A percentile compares a stretch with the other conserved stretches of the same genome.
These are phyloP conservation scores for Cactoblastis cactorum DNA, from an alignment of 2,888 invertebrate species.

Conservation along the genomic window DNA sequence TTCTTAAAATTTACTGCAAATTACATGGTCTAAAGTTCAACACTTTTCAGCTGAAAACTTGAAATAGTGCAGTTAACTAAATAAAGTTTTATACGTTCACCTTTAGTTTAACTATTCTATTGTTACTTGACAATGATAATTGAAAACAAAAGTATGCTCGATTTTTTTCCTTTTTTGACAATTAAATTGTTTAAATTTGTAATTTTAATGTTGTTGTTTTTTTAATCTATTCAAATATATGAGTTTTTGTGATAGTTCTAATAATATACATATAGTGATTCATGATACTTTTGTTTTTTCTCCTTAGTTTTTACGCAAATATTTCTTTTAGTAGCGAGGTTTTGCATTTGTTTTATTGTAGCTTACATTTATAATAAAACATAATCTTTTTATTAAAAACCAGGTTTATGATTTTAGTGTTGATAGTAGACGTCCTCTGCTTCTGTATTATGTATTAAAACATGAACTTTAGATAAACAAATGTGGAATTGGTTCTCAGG, in stretches of 20 bases:
- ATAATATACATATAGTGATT: too few species aligned
- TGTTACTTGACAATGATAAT: not conserved
- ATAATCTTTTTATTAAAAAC: too few species aligned
- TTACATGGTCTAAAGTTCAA: not conserved
- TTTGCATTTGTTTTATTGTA: too few species aligned
- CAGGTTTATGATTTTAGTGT: too few species aligned
- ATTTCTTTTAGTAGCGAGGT: too few species aligned
- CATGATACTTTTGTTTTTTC: too few species aligned
- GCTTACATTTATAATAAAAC: too few species aligned
- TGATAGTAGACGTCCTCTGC: too few species aligned
- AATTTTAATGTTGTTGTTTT: too few species aligned
- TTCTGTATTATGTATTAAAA: not conserved
- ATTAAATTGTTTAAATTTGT: not conserved
- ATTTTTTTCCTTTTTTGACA: not conserved
- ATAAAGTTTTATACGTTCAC: not conserved
- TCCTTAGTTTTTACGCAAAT: not conserved
- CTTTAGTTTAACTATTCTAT: not conserved
- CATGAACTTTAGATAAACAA: not conserved
- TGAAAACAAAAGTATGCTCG: not conserved
- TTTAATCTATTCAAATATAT: too few species aligned
- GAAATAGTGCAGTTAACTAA: not conserved
- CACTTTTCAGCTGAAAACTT: not conserved
- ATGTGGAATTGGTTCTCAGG: conserved; percentile 40
- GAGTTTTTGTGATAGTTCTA: too few species aligned
- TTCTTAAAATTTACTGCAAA: conserved; percentile 10